Percentiles rank a stretch among this genome's conserved stretches.
phyloP scores from a whole-genome alignment of 2,797 vertebrate genomes.

The Podarcis siculus region DNA sequence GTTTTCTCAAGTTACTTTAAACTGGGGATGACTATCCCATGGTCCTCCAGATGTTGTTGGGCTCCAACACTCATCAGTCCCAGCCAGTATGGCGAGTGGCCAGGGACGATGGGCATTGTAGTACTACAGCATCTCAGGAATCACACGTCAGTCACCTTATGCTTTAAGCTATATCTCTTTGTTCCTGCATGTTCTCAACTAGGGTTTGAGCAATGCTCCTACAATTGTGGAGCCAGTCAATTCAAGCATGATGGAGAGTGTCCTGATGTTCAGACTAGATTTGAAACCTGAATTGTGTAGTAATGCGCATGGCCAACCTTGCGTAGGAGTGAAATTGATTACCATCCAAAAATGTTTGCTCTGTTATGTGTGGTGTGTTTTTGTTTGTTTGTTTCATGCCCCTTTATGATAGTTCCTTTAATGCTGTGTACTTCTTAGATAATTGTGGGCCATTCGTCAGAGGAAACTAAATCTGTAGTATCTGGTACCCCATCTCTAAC shows the following conservation, averaged over 20 bases:
- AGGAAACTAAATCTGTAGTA: neutral
- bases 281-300: neutral
- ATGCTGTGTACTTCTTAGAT: neutral
- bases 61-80: neutral
- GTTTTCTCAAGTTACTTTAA: neutral
- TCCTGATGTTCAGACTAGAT: neutral
- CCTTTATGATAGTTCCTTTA: neutral
- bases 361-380: neutral
- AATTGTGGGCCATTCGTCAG: neutral
- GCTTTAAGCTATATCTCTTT: neutral
- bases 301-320: too few species aligned
- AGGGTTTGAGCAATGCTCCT: neutral
- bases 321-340: too few species aligned
- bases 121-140: neutral
- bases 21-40: too few species aligned
- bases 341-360: too few species aligned
- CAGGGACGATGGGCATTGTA: neutral
- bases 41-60: neutral
- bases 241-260: neutral
- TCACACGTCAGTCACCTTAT: neutral
- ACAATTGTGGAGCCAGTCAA: neutral
- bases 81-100: neutral
- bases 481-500: neutral
- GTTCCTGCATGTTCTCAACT: neutral
- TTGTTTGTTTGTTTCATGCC: neutral